Percentiles rank a stretch among this genome's conserved stretches.
Evolutionary conservation across 2,888 invertebrate species (phyloP).

Genomic region (Drosophila macrospina): DNA sequence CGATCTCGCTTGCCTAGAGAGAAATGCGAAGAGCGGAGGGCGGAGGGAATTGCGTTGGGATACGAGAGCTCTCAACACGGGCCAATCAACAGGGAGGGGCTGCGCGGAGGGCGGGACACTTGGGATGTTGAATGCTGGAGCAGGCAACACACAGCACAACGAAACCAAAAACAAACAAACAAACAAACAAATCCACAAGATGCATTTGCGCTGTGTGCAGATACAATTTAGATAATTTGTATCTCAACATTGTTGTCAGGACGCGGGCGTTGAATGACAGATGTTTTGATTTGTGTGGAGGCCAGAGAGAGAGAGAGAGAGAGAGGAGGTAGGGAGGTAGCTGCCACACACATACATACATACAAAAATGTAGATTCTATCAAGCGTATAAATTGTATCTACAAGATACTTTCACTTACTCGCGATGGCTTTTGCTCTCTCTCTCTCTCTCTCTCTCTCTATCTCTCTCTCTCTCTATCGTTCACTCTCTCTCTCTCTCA

Average conservation of each 20-base stretch:
- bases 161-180: slow-evolving; percentile 31
- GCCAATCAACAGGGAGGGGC: slow-evolving; percentile 37
- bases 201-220: slow-evolving; percentile 72
- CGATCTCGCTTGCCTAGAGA: slow-evolving; percentile 46
- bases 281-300: slow-evolving; percentile 78
- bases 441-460: neutral
- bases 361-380: neutral
- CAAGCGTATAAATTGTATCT: slow-evolving; percentile 21
- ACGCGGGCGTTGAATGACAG: slow-evolving; percentile 78
- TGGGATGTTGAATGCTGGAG: slow-evolving; percentile 5
- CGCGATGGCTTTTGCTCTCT: neutral
- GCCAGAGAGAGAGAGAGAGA: too few species aligned
- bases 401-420: slow-evolving; percentile 31
- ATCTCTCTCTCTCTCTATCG: slow-evolving; percentile 1
- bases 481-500: neutral
- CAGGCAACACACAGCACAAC: slow-evolving; percentile 14
- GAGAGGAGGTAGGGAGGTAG: slow-evolving; percentile 6
- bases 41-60: slow-evolving; percentile 13
- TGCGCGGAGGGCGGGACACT: slow-evolving; percentile 12
- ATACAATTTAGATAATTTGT: slow-evolving; percentile 84
- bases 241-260: slow-evolving; percentile 81
- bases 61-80: slow-evolving; percentile 55
- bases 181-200: slow-evolving; percentile 64
- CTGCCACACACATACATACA: slow-evolving; percentile 2
- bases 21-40: slow-evolving; percentile 29